These are phyloP conservation scores for Hedychridium roseum DNA, from an alignment of 2,888 invertebrate genomes.

Conservation along the genomic window DNA sequence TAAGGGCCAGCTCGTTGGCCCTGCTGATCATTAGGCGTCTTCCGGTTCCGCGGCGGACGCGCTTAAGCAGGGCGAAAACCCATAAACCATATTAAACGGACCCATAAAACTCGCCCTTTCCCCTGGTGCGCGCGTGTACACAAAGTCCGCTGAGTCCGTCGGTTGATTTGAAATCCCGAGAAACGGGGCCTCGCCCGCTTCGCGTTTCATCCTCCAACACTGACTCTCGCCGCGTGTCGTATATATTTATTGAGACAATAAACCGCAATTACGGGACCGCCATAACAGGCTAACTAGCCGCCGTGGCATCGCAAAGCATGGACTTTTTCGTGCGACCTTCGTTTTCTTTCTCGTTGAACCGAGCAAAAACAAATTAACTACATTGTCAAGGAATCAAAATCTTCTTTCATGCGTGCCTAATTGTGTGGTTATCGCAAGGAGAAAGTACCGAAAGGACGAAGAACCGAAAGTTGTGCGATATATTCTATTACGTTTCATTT, in stretches of 20 bases:
- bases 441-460: too few species aligned
- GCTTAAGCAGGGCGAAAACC: slow-evolving; percentile 31
- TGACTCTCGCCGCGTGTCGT: slow-evolving; percentile 41
- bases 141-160: slow-evolving; percentile 1
- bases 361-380: too few species aligned
- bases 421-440: too few species aligned
- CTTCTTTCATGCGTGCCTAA: too few species aligned
- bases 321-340: slow-evolving; percentile 14
- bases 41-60: slow-evolving; percentile 45
- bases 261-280: slow-evolving; percentile 58
- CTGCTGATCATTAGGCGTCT: slow-evolving; percentile 38
- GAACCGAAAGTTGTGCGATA: too few species aligned
- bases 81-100: slow-evolving; percentile 51
- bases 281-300: slow-evolving; percentile 55
- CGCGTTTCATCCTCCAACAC: slow-evolving; percentile 10
- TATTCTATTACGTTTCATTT: too few species aligned
- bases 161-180: slow-evolving; percentile 58
- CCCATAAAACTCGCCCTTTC: slow-evolving; percentile 38
- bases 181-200: slow-evolving; percentile 27
- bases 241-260: slow-evolving; percentile 61
- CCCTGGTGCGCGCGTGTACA: slow-evolving; percentile 11
- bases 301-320: slow-evolving; percentile 22
- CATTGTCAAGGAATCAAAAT: too few species aligned
- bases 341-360: too few species aligned
- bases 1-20: too few species aligned